These are phyloP conservation scores for Lasiurus borealis DNA, from an alignment of 2,113 vertebrate species.

Conservation along the genomic window DNA sequence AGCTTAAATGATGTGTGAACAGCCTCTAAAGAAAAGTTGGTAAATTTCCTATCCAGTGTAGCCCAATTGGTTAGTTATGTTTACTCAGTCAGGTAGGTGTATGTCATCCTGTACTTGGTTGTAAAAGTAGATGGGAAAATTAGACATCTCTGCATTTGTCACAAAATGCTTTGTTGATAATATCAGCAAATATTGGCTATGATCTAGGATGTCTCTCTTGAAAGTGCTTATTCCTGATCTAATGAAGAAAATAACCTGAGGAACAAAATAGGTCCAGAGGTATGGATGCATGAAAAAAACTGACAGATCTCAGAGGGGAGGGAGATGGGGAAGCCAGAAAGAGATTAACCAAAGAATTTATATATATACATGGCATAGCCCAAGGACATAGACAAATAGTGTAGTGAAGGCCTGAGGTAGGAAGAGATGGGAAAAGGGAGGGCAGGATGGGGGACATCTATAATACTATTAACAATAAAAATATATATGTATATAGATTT, in stretches of 20 bases:
- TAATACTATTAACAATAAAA: neutral
- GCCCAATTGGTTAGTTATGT: neutral
- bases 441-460: neutral
- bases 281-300: neutral
- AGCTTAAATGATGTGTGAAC: neutral
- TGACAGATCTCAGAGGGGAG: neutral
- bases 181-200: constrained; percentile 11
- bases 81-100: neutral
- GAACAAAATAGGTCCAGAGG: neutral
- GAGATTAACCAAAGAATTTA: neutral
- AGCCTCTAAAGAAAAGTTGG: neutral
- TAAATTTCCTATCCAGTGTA: constrained; percentile 6
- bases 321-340: neutral
- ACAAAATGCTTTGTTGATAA: constrained; percentile 19
- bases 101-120: constrained; percentile 31
- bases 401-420: neutral
- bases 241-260: neutral
- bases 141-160: constrained; percentile 41
- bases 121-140: constrained; percentile 23
- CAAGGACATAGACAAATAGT: neutral
- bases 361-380: neutral
- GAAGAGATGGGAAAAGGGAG: neutral
- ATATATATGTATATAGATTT: neutral
- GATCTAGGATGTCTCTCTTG: neutral
- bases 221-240: constrained; percentile 28